A percentile compares a stretch with the other conserved stretches of the same genome.
Evolutionary conservation across 1,140 invertebrate genomes (phyloP).

Genomic region (Atopsyche davidsoni): DNA sequence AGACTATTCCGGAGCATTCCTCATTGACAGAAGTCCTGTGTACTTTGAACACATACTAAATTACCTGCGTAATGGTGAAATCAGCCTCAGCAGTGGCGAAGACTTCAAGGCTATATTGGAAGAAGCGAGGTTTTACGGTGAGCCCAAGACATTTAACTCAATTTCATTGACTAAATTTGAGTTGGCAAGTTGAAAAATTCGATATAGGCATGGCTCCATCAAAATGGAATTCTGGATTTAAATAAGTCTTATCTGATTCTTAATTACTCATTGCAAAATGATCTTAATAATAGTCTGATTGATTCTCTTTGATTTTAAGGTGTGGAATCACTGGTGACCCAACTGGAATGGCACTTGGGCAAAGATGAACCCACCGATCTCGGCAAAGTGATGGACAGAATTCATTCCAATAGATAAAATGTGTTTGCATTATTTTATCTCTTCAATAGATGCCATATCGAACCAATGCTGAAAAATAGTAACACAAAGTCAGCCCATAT

Average conservation of each 20-base stretch:
- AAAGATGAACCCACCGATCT: constrained; percentile 33
- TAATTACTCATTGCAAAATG: too few relatives aligned
- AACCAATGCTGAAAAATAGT: too few relatives aligned
- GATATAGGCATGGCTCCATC: too few relatives aligned
- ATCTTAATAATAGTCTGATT: too few relatives aligned
- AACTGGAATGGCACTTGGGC: constrained; percentile 44
- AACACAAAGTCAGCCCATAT: too few relatives aligned
- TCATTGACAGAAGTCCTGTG: constrained; percentile 92
- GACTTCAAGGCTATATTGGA: constrained; percentile 89
- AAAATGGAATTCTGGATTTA: too few relatives aligned
- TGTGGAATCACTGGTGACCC: constrained; percentile 50
- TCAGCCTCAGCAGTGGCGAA: constrained; percentile 85
- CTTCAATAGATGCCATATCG: too few relatives aligned
- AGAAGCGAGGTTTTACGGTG: constrained; percentile 95
- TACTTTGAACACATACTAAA: constrained; percentile 97
- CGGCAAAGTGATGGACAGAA: constrained; percentile 49
- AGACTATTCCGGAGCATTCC: constrained; percentile 76
- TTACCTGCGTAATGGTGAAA: constrained; percentile 88
- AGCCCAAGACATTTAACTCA: too few relatives aligned
- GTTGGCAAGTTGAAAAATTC: too few relatives aligned
- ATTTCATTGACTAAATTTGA: too few relatives aligned
- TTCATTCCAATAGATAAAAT: constrained; percentile 76
- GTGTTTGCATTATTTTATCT: constrained; percentile 86
- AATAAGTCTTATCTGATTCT: too few relatives aligned
- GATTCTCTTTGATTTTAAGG: constrained; percentile 34